These are phyloP conservation scores for Alexandromys fortis DNA, from an alignment of 2,113 vertebrate genomes.

Conservation along the genomic window DNA sequence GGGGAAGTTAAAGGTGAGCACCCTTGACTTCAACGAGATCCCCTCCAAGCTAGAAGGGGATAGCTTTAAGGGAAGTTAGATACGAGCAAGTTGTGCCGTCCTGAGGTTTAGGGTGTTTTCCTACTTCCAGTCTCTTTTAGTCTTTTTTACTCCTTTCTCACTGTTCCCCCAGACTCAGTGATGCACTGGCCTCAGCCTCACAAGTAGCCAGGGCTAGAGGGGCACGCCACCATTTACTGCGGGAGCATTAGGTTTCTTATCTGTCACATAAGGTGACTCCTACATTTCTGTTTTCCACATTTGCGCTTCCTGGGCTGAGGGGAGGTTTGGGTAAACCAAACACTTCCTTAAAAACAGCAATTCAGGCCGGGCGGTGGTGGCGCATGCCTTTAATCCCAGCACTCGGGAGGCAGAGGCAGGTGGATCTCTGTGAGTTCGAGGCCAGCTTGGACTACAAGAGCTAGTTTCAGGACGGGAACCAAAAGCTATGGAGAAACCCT, in stretches of 20 bases:
- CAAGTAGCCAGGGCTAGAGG: background rate
- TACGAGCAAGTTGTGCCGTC: background rate
- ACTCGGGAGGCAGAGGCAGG: background rate
- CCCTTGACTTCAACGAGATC: background rate
- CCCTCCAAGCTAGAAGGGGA: background rate
- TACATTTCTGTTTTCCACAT: background rate
- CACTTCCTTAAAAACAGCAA: background rate
- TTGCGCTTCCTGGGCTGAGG: background rate
- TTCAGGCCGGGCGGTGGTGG: no score
- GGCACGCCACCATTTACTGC: background rate
- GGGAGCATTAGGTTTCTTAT: background rate
- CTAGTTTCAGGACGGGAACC: background rate
- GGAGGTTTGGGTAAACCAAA: background rate
- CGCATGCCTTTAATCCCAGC: background rate
- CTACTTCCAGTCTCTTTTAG: background rate
- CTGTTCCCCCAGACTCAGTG: background rate
- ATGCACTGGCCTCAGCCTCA: background rate
- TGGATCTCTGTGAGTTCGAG: background rate
- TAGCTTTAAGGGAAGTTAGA: background rate
- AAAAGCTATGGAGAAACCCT: no score
- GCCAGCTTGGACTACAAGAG: background rate
- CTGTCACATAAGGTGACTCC: background rate
- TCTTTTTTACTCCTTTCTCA: background rate
- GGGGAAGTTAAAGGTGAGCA: conserved; percentile 92
- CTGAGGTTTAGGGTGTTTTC: background rate